Evolutionary conservation across 2,888 invertebrate genomes (phyloP).

Genomic region (Synergus gifuensis): DNA sequence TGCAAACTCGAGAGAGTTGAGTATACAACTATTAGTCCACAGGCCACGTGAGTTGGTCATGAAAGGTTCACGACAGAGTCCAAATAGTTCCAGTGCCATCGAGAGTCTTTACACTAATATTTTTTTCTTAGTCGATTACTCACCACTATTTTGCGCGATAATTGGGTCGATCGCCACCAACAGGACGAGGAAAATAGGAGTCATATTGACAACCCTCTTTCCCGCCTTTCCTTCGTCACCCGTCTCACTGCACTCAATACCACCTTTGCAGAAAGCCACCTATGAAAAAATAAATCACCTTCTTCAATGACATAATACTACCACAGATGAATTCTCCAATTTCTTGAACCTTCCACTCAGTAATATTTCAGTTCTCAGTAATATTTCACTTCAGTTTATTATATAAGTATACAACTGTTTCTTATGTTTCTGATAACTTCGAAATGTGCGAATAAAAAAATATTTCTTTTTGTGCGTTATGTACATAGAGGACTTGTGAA

Average conservation of each 20-base stretch:
- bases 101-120: constrained; percentile 49
- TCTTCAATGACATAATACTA: constrained; percentile 72
- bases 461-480: constrained; percentile 33
- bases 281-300: constrained; percentile 71
- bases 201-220: constrained; percentile 77
- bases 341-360: not conserved
- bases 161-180: constrained; percentile 77
- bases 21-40: constrained; percentile 8
- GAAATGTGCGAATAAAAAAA: constrained; percentile 31
- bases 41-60: constrained; percentile 7
- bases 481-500: constrained; percentile 8
- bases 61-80: not conserved
- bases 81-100: constrained; percentile 43
- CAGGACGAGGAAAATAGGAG: constrained; percentile 76
- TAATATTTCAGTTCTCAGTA: not conserved
- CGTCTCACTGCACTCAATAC: constrained; percentile 75
- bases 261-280: constrained; percentile 72
- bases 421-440: not conserved
- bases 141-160: constrained; percentile 75
- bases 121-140: constrained; percentile 68
- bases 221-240: constrained; percentile 71
- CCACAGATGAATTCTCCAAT: constrained; percentile 24
- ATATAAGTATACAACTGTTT: not conserved
- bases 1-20: not conserved
- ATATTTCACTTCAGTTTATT: not conserved